Evolutionary conservation across 2,113 vertebrate genomes (phyloP).

Genomic region (Xyliphius kryptos): DNA sequence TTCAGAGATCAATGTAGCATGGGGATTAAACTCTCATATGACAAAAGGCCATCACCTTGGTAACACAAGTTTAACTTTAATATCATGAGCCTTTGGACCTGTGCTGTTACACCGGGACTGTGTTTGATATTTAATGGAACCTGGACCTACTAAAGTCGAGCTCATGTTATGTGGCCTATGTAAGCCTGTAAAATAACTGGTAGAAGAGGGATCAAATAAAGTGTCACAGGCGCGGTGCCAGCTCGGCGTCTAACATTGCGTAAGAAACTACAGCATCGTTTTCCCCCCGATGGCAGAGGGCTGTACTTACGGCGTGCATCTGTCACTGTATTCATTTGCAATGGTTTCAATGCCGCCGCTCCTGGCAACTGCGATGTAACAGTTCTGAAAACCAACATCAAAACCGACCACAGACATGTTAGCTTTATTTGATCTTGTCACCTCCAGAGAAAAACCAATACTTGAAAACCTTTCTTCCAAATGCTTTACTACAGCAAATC

Average conservation of each 20-base stretch:
- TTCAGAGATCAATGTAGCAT: neutral
- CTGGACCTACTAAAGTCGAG: no score
- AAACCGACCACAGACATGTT: slow-evolving; percentile 91
- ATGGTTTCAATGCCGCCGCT: slow-evolving; percentile 93
- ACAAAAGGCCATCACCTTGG: neutral
- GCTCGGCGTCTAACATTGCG: slow-evolving; percentile 46
- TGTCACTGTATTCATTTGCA: slow-evolving; percentile 93
- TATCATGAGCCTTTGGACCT: neutral
- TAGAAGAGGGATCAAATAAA: neutral
- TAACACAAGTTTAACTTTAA: neutral
- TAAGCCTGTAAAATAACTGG: neutral
- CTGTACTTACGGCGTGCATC: slow-evolving; percentile 89
- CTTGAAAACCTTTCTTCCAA: slow-evolving; percentile 31
- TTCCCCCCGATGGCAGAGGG: slow-evolving; percentile 31
- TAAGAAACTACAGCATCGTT: slow-evolving; percentile 47
- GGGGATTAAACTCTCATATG: neutral
- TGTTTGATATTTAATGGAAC: neutral
- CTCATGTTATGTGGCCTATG: neutral
- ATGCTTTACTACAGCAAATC: slow-evolving; percentile 1
- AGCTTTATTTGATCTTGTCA: slow-evolving; percentile 28
- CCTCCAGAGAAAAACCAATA: slow-evolving; percentile 46
- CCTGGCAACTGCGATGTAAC: slow-evolving; percentile 85
- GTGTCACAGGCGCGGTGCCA: neutral
- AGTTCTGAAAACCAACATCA: slow-evolving; percentile 89
- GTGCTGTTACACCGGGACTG: neutral